These are phyloP conservation scores for Corynorhinus townsendii DNA, from an alignment of 2,113 vertebrate species.

Conservation along the genomic window DNA sequence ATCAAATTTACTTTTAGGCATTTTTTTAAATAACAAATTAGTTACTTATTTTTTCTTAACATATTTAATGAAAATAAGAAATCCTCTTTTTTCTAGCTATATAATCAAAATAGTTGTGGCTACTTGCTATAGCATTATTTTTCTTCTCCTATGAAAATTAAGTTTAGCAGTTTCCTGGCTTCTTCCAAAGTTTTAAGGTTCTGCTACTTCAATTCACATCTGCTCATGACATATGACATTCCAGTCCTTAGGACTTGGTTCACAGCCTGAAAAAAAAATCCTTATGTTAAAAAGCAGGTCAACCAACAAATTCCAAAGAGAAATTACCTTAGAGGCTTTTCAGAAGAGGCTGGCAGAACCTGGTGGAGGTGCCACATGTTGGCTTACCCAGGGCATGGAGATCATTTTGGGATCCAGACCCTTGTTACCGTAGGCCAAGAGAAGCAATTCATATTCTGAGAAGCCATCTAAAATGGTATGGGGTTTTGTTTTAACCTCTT, in stretches of 20 bases:
- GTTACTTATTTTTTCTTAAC: slow-evolving; percentile 12
- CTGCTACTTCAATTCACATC: neutral
- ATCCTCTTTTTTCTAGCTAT: neutral
- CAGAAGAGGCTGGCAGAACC: neutral
- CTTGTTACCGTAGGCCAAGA: neutral
- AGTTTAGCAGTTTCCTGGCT: slow-evolving; percentile 31
- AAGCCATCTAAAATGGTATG: neutral
- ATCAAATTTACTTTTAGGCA: neutral
- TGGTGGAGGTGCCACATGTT: neutral
- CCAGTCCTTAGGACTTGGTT: neutral
- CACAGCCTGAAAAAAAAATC: slow-evolving; percentile 38
- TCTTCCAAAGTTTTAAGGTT: slow-evolving; percentile 11
- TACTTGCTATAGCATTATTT: slow-evolving; percentile 9
- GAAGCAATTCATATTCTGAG: neutral
- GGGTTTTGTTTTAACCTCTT: neutral
- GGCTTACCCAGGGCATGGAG: neutral
- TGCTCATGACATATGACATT: neutral
- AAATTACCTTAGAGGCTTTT: slow-evolving; percentile 47
- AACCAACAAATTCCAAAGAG: slow-evolving; percentile 34
- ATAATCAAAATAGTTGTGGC: slow-evolving; percentile 16
- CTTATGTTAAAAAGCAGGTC: slow-evolving; percentile 47
- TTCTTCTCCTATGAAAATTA: slow-evolving; percentile 36
- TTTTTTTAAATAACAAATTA: slow-evolving; percentile 28
- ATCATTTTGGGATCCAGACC: neutral
- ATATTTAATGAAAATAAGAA: slow-evolving; percentile 19